Conservation (phyloP, 2,113 vertebrate genomes). For the Puntigrus tetrazona region DNA sequence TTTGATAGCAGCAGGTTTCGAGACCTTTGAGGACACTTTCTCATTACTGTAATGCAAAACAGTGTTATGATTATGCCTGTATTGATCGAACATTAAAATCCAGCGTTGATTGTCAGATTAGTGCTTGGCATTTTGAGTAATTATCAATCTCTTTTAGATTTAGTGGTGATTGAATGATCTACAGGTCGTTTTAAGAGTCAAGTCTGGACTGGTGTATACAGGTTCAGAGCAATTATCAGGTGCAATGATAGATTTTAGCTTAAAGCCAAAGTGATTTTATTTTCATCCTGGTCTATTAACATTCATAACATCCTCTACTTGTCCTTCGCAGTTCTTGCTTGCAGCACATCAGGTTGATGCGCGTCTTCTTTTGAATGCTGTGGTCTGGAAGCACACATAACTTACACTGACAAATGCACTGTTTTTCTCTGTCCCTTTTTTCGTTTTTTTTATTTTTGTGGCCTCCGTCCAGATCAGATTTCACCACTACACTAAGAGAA, state of each 20-base stretch:
- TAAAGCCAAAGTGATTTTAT: constrained; percentile 54
- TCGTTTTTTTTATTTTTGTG: not conserved
- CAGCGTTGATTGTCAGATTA: not conserved
- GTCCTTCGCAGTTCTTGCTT: not conserved
- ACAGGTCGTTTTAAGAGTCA: constrained; percentile 43
- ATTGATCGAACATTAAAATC: not conserved
- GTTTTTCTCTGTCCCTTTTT: not conserved
- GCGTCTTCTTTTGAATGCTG: not conserved
- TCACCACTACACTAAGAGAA: not conserved
- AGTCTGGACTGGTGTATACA: constrained; percentile 36
- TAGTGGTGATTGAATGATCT: constrained; percentile 56
- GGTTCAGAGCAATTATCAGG: constrained; percentile 50
- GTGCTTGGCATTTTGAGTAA: constrained; percentile 48
- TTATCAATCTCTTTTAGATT: constrained; percentile 37
- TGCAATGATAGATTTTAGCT: constrained; percentile 58
- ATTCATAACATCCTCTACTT: constrained; percentile 21
- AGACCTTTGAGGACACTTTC: not conserved
- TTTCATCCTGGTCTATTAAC: constrained; percentile 51
- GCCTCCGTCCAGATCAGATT: not conserved
- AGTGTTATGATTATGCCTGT: not conserved
- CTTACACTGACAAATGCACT: not conserved
- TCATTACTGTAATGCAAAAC: not conserved
- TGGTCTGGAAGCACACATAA: not conserved
- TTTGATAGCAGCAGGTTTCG: not conserved
- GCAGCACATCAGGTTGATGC: not conserved